Conservation (phyloP, 92 coral and sea anemone species). For the Porites cylindrica region DNA sequence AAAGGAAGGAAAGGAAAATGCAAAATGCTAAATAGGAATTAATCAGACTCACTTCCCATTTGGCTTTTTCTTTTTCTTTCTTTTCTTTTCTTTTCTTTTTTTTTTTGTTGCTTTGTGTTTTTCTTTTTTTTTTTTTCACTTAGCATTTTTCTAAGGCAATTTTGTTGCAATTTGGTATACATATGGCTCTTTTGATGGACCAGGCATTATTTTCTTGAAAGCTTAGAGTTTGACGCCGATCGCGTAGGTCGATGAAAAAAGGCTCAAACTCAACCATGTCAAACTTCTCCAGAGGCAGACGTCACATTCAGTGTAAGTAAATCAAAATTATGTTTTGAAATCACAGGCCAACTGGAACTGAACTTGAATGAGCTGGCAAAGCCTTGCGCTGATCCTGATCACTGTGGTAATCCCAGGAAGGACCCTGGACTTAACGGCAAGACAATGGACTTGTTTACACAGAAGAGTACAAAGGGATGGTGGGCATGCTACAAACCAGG, state of each 20-base stretch:
- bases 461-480: conserved; percentile 88
- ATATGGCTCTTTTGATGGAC: too few relatives aligned
- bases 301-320: too few relatives aligned
- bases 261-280: neutral
- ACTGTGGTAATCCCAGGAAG: conserved; percentile 77
- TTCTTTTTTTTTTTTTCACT: neutral
- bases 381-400: conserved; percentile 75
- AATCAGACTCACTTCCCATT: neutral
- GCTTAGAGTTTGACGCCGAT: too few relatives aligned
- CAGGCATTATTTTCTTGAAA: too few relatives aligned
- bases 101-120: neutral
- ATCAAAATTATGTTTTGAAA: neutral
- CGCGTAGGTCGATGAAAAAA: too few relatives aligned
- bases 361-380: conserved; percentile 80
- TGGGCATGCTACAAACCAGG: conserved; percentile 94
- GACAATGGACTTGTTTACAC: conserved; percentile 78
- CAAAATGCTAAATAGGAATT: too few relatives aligned
- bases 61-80: neutral
- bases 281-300: too few relatives aligned
- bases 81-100: neutral
- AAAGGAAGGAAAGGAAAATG: too few relatives aligned
- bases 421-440: conserved; percentile 79
- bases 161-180: neutral
- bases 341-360: conserved; percentile 80
- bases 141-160: neutral